These are phyloP conservation scores for Pachypanchax playfairii DNA, from an alignment of 2,113 vertebrate genomes.

Conservation along the genomic window DNA sequence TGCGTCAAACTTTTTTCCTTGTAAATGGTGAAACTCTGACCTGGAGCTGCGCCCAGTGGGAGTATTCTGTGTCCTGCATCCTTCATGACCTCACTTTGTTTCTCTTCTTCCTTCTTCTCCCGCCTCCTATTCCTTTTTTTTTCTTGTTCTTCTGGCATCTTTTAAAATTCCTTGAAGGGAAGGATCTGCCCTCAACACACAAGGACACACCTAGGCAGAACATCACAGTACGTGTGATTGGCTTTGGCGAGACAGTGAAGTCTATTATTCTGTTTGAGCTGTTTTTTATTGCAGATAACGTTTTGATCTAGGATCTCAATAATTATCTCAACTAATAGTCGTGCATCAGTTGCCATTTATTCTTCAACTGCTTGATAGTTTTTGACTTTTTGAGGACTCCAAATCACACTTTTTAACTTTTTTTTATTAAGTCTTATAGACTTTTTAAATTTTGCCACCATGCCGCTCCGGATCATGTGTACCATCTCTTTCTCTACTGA, in stretches of 20 bases:
- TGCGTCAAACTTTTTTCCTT: constrained; percentile 62
- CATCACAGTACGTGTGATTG: constrained; percentile 25
- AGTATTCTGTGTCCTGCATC: constrained; percentile 67
- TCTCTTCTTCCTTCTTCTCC: constrained; percentile 36
- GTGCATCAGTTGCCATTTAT: not conserved
- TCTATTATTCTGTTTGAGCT: constrained; percentile 13
- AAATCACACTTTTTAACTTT: not conserved
- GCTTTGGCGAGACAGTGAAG: not conserved
- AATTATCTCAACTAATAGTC: not conserved
- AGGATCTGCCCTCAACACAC: constrained; percentile 53
- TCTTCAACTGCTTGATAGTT: not conserved
- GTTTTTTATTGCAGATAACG: constrained; percentile 10
- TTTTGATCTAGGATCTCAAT: constrained; percentile 22
- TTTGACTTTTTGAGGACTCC: constrained; percentile 1
- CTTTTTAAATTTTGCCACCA: constrained; percentile 47
- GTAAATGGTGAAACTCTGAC: constrained; percentile 73
- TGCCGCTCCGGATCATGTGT: constrained; percentile 96
- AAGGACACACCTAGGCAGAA: constrained; percentile 48
- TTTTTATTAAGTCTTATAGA: not conserved
- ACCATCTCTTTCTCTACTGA: constrained; percentile 90
- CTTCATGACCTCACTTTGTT: constrained; percentile 51
- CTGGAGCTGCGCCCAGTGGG: constrained; percentile 64
- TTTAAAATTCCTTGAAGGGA: constrained; percentile 47
- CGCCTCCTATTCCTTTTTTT: constrained; percentile 3
- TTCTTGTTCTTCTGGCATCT: constrained; percentile 35